These are phyloP conservation scores for Pseudorasbora parva DNA, from an alignment of 2,113 vertebrate species.

Conservation along the genomic window DNA sequence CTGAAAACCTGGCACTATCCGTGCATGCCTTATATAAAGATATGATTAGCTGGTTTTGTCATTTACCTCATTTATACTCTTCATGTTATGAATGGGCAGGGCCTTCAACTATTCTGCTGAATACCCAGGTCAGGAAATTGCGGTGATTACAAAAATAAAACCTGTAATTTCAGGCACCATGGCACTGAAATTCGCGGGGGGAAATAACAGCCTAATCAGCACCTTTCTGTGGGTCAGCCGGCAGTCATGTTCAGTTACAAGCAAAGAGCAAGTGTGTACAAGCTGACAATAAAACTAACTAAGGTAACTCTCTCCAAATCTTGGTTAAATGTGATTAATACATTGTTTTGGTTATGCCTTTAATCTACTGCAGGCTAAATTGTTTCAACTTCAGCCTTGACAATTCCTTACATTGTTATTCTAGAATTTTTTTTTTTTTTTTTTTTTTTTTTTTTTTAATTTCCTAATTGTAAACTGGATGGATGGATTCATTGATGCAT, in stretches of 20 bases:
- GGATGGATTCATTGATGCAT: too few species aligned
- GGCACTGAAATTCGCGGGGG: background rate
- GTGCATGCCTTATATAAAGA: background rate
- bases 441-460: too few species aligned
- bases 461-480: too few species aligned
- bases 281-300: background rate
- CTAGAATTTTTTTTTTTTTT: too few species aligned
- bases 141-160: conserved; percentile 7
- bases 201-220: background rate
- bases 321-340: background rate
- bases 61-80: conserved; percentile 1
- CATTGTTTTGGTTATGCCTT: background rate
- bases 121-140: conserved; percentile 24
- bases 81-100: conserved; percentile 15
- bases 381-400: background rate
- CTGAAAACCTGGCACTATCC: background rate
- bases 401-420: too few species aligned
- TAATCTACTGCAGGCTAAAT: background rate
- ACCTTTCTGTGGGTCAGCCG: background rate
- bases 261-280: background rate
- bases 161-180: background rate
- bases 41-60: background rate
- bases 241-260: background rate
- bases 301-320: background rate
- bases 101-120: background rate